These are phyloP conservation scores for Pristionchus mayeri DNA, from an alignment of 2,888 invertebrate genomes.

Conservation along the genomic window DNA sequence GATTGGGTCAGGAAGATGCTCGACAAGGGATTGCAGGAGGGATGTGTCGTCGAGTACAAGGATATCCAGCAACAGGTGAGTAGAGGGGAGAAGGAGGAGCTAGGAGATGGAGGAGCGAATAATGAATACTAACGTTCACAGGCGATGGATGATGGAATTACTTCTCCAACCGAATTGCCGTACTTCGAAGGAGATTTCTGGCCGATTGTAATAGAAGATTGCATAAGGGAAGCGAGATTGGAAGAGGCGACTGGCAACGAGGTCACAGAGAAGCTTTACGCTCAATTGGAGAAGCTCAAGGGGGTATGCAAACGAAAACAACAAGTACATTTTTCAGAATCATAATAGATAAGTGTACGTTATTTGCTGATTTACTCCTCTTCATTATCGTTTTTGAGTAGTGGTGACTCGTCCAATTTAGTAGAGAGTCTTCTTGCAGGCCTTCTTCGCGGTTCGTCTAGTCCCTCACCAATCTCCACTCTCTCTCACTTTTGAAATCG, in stretches of 20 bases:
- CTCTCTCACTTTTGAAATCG: slow-evolving; percentile 80
- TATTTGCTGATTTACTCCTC: too few relatives aligned
- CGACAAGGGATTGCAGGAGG: slow-evolving; percentile 97
- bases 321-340: too few relatives aligned
- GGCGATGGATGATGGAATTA: slow-evolving; percentile 96
- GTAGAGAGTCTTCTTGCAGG: too few relatives aligned
- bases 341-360: too few relatives aligned
- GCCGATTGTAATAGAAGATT: slow-evolving; percentile 99
- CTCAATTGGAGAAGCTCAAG: slow-evolving; percentile 99
- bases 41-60: slow-evolving; percentile 98
- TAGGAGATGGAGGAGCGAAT: too few relatives aligned
- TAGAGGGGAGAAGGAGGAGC: not conserved
- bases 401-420: too few relatives aligned
- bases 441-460: slow-evolving; percentile 98
- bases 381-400: too few relatives aligned
- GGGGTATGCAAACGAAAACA: too few relatives aligned
- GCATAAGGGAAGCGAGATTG: slow-evolving; percentile 93
- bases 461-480: slow-evolving; percentile 56
- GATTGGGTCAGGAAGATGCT: slow-evolving; percentile 99
- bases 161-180: slow-evolving; percentile 93
- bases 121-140: slow-evolving; percentile 33
- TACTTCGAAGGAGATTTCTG: slow-evolving; percentile 99
- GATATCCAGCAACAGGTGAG: slow-evolving; percentile 80
- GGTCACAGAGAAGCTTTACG: slow-evolving; percentile 95
- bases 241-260: slow-evolving; percentile 86